Conservation (phyloP, 2,797 vertebrate genomes). For the Decapterus maruadsi region DNA sequence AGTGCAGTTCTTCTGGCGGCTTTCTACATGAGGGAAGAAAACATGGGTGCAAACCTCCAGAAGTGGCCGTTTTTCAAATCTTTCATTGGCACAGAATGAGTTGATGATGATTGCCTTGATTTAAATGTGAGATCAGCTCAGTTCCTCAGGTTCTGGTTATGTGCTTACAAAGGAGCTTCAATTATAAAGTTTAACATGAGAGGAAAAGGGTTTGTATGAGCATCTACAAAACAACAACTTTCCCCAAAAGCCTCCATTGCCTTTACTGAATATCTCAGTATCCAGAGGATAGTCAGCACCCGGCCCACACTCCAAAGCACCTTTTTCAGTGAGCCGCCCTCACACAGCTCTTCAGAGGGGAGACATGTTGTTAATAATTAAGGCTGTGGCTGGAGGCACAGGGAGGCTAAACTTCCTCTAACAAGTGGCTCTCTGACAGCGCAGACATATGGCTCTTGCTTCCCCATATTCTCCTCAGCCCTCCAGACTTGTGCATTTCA, state of each 20-base stretch:
- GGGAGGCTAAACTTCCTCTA: slow-evolving; percentile 87
- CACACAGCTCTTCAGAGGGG: slow-evolving; percentile 78
- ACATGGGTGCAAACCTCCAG: slow-evolving; percentile 27
- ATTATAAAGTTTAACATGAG: slow-evolving; percentile 48
- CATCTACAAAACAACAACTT: slow-evolving; percentile 41
- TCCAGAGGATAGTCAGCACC: slow-evolving; percentile 61
- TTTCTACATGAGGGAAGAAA: slow-evolving; percentile 23
- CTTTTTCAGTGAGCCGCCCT: slow-evolving; percentile 72
- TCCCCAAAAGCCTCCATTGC: slow-evolving; percentile 27
- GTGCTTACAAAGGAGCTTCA: slow-evolving; percentile 65
- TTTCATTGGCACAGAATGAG: slow-evolving; percentile 39
- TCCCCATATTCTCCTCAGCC: slow-evolving; percentile 73
- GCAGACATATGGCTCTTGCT: slow-evolving; percentile 82
- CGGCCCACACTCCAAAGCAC: slow-evolving; percentile 71
- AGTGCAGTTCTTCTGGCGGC: slow-evolving; percentile 27
- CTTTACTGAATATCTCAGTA: slow-evolving; percentile 49
- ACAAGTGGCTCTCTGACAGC: slow-evolving; percentile 86
- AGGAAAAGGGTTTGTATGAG: slow-evolving; percentile 21
- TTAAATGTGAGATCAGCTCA: slow-evolving; percentile 56
- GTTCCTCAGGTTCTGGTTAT: slow-evolving; percentile 49
- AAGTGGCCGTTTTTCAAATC: slow-evolving; percentile 45
- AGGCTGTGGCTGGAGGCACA: slow-evolving; percentile 84
- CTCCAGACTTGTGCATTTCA: slow-evolving; percentile 79
- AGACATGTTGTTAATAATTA: slow-evolving; percentile 87
- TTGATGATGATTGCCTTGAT: slow-evolving; percentile 60